A percentile compares a stretch with the other conserved stretches of the same genome.
These are phyloP conservation scores for Ypsolopha scabrella DNA, from an alignment of 2,888 invertebrate species.

Conservation along the genomic window DNA sequence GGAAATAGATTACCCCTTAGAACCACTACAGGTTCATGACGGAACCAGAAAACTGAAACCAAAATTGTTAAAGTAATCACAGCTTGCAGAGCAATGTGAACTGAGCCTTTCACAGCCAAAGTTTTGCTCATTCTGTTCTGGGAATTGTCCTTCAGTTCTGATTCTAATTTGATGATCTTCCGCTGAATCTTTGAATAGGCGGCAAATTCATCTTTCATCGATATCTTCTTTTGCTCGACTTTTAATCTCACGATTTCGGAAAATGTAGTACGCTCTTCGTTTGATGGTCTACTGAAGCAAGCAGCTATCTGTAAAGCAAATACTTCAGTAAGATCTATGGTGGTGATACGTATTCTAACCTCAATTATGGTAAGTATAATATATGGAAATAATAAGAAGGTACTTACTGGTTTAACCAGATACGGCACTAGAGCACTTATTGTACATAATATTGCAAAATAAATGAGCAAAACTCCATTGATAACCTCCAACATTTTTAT, in stretches of 20 bases:
- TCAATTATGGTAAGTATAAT: background rate
- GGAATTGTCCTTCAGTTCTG: constrained; percentile 45
- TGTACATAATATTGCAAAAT: constrained; percentile 55
- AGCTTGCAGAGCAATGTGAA: constrained; percentile 41
- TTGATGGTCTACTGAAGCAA: constrained; percentile 54
- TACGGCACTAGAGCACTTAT: constrained; percentile 53
- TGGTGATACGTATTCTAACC: background rate
- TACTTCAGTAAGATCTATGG: background rate
- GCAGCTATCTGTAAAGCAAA: constrained; percentile 51
- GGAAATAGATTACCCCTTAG: constrained; percentile 51
- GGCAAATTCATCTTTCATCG: constrained; percentile 72
- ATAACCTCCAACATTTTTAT: constrained; percentile 52
- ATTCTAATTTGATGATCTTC: constrained; percentile 66
- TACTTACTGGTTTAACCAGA: constrained; percentile 62
- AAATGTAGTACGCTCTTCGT: constrained; percentile 48
- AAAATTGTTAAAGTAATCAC: constrained; percentile 37
- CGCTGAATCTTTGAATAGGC: constrained; percentile 71
- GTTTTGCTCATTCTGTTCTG: constrained; percentile 44
- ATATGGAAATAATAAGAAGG: background rate
- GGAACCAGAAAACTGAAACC: constrained; percentile 50
- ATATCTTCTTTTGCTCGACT: constrained; percentile 54
- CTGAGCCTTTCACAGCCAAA: constrained; percentile 44
- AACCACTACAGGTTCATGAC: constrained; percentile 51
- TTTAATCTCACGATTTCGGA: constrained; percentile 48
- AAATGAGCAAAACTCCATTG: constrained; percentile 52